phyloP scores from a whole-genome alignment of 1,140 invertebrate genomes.

The Cotesia glomerata region DNA sequence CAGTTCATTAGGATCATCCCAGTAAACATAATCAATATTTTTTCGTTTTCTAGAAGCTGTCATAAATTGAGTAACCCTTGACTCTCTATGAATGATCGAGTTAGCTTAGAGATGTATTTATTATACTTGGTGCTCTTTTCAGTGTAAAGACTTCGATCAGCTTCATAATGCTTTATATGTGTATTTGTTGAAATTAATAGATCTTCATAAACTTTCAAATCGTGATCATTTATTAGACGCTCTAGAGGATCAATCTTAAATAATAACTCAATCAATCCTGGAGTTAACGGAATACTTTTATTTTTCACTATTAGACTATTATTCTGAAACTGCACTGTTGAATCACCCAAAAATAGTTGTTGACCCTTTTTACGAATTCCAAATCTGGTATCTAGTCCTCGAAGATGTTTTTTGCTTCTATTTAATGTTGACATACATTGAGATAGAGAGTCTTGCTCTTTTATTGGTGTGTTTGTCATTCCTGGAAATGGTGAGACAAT shows the following conservation, averaged over 20 bases:
- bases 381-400: too few species aligned
- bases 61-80: too few species aligned
- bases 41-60: not conserved
- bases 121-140: too few species aligned
- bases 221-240: not conserved
- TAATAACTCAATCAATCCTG: not conserved
- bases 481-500: too few species aligned
- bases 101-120: too few species aligned
- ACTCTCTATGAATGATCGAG: too few species aligned
- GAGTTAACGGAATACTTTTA: not conserved
- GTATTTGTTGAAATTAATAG: slow-evolving; percentile 9
- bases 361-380: too few species aligned
- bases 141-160: not conserved
- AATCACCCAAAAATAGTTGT: slow-evolving; percentile 3
- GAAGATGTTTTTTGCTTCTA: too few species aligned
- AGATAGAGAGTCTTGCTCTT: too few species aligned
- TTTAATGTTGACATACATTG: too few species aligned
- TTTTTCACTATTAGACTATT: too few species aligned
- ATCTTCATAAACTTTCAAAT: not conserved
- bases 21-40: slow-evolving; percentile 11
- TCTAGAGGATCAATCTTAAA: slow-evolving; percentile 3
- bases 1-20: slow-evolving; percentile 13
- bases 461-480: too few species aligned
- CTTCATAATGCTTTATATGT: slow-evolving; percentile 6
- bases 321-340: not conserved